phyloP scores from a whole-genome alignment of 2,797 vertebrate genomes.

The Tachyglossus aculeatus region DNA sequence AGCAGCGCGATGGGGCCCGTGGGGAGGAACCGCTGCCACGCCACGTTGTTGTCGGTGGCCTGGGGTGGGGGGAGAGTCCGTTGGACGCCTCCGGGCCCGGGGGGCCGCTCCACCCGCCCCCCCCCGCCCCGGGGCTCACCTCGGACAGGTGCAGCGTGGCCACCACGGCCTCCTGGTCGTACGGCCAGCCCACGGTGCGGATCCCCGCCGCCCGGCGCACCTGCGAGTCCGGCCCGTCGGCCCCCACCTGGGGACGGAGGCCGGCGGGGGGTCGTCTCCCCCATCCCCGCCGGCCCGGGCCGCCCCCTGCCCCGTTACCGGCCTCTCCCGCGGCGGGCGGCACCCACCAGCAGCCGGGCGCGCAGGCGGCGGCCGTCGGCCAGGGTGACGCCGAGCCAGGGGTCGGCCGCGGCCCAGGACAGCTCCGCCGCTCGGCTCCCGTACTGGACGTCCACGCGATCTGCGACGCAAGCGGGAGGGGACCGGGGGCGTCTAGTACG shows the following conservation, averaged over 20 bases:
- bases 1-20: slow-evolving; percentile 94
- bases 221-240: slow-evolving; percentile 92
- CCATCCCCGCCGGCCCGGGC: too few relatives aligned
- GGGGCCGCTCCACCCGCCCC: background rate
- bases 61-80: too few relatives aligned
- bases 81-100: background rate
- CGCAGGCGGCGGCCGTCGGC: slow-evolving; percentile 88
- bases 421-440: slow-evolving; percentile 87
- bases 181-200: slow-evolving; percentile 87
- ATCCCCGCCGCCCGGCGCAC: slow-evolving; percentile 87
- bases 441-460: slow-evolving; percentile 89
- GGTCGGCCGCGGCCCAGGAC: slow-evolving; percentile 86
- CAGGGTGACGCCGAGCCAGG: slow-evolving; percentile 92
- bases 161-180: slow-evolving; percentile 95
- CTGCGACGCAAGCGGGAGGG: too few relatives aligned
- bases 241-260: slow-evolving; percentile 80
- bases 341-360: slow-evolving; percentile 91
- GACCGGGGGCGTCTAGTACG: too few relatives aligned
- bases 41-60: slow-evolving; percentile 96
- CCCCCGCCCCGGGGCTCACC: slow-evolving; percentile 65
- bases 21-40: slow-evolving; percentile 98
- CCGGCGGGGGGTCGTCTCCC: background rate
- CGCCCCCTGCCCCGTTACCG: background rate
- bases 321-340: slow-evolving; percentile 21
- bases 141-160: slow-evolving; percentile 94